phyloP scores from a whole-genome alignment of 2,888 invertebrate genomes.

The Rotaria magnacalcarata region DNA sequence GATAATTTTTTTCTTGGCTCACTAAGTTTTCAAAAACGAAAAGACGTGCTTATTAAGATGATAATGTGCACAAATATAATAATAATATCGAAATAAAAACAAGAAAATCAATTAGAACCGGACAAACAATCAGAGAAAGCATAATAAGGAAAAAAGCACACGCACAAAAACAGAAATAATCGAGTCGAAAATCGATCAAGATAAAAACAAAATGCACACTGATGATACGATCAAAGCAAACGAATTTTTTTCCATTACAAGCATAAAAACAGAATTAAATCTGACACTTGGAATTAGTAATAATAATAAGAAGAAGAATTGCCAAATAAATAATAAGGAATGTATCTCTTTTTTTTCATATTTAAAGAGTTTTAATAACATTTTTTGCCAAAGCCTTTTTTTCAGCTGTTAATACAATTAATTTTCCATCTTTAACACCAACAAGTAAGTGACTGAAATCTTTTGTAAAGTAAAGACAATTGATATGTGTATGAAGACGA shows the following conservation, averaged over 20 bases:
- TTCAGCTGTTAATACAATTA: constrained; percentile 54
- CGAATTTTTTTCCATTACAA: background rate
- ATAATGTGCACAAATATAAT: constrained; percentile 10
- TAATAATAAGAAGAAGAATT: background rate
- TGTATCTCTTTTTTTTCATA: background rate
- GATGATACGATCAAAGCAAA: too few species aligned
- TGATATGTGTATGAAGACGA: constrained; percentile 40
- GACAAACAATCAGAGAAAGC: background rate
- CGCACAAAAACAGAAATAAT: background rate
- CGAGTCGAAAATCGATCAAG: background rate
- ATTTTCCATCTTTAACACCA: constrained; percentile 64
- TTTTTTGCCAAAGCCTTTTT: constrained; percentile 3
- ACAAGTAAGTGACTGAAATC: constrained; percentile 64
- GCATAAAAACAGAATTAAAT: background rate
- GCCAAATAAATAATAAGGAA: background rate
- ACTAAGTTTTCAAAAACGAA: background rate
- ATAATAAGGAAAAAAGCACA: background rate
- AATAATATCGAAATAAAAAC: background rate
- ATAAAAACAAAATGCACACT: background rate
- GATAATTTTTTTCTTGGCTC: background rate
- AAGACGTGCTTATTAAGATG: background rate
- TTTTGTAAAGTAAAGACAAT: constrained; percentile 50
- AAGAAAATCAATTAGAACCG: background rate
- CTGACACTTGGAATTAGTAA: background rate
- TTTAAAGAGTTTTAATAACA: background rate